A percentile compares a stretch with the other conserved stretches of the same genome.
phyloP scores from a whole-genome alignment of 2,797 vertebrate genomes.

The Columba guinea region DNA sequence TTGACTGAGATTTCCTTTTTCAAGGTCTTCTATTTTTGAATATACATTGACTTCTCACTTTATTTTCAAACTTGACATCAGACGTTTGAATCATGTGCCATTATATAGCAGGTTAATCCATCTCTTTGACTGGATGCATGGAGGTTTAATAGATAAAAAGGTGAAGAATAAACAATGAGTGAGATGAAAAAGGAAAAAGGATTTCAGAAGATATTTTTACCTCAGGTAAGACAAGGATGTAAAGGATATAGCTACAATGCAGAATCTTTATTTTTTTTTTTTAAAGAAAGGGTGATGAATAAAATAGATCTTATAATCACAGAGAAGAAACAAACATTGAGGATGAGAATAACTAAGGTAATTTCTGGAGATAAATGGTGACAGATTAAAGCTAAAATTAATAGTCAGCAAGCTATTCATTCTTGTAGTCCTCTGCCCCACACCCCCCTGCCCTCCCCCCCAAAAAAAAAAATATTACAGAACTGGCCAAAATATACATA shows the following conservation, averaged over 20 bases:
- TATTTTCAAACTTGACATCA: constrained; percentile 30
- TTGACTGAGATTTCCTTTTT: constrained; percentile 21
- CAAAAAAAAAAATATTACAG: not conserved
- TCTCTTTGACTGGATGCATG: constrained; percentile 39
- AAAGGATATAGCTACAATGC: not conserved
- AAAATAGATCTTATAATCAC: not conserved
- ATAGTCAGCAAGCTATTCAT: not conserved
- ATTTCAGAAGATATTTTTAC: not conserved
- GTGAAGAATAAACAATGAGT: constrained; percentile 30
- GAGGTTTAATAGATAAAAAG: constrained; percentile 49
- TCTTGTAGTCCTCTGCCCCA: not conserved
- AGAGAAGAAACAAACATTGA: not conserved
- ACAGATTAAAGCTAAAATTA: not conserved
- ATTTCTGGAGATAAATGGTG: not conserved
- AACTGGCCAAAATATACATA: not conserved
- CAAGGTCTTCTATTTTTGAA: constrained; percentile 34
- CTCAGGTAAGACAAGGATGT: not conserved
- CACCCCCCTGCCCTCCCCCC: not conserved
- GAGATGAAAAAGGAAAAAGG: not conserved
- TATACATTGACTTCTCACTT: constrained; percentile 5
- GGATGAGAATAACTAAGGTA: not conserved
- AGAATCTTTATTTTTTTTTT: not conserved
- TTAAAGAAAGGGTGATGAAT: not conserved
- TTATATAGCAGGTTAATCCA: constrained; percentile 28
- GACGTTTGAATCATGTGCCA: not conserved